Conservation (phyloP, 2,113 vertebrate genomes). For the Paramormyrops kingsleyae region DNA sequence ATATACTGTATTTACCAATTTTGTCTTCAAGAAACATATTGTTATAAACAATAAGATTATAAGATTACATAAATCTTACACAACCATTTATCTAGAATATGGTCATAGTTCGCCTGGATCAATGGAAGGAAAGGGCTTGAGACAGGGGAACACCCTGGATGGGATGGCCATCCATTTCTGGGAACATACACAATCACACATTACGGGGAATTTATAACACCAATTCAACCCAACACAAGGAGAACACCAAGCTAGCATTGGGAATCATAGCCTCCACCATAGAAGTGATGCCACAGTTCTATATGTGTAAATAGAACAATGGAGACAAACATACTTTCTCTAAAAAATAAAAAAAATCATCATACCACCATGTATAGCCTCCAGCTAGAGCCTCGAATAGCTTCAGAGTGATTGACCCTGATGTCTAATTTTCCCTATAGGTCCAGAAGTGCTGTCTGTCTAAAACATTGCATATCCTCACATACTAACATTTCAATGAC, state of each 20-base stretch:
- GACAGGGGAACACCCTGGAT: not conserved
- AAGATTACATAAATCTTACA: conserved; percentile 24
- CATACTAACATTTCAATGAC: conserved; percentile 23
- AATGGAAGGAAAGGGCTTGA: not conserved
- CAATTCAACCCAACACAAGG: not conserved
- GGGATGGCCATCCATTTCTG: not conserved
- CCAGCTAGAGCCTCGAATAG: not conserved
- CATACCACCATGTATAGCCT: not conserved
- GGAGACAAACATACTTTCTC: not conserved
- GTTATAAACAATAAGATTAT: conserved; percentile 14
- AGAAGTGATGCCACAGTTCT: not conserved
- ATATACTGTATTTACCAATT: conserved; percentile 19
- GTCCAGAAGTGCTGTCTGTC: not conserved
- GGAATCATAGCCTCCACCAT: not conserved
- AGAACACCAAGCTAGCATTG: not conserved
- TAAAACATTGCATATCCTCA: not conserved
- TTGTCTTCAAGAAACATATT: conserved; percentile 19
- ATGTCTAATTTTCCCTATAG: not conserved
- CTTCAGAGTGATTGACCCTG: conserved; percentile 8
- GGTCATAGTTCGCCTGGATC: not conserved
- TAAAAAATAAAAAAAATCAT: not conserved
- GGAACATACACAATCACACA: not conserved
- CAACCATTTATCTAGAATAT: not conserved
- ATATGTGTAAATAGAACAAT: not conserved
- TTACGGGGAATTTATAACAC: not conserved